These are phyloP conservation scores for Pandemis heparana DNA, from an alignment of 2,888 invertebrate genomes.

Conservation along the genomic window DNA sequence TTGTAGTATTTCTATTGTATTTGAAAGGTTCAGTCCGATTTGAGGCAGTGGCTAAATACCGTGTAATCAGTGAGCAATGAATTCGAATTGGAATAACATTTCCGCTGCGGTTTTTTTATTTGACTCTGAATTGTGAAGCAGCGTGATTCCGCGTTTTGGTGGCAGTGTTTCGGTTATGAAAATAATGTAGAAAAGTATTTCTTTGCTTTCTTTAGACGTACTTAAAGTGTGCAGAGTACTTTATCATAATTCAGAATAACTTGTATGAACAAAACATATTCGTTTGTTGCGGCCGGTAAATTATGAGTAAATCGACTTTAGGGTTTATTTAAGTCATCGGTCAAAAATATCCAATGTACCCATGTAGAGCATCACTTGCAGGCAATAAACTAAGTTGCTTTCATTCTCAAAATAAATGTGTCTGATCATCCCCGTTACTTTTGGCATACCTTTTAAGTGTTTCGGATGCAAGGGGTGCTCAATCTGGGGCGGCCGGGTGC, in stretches of 20 bases:
- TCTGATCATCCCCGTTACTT: neutral
- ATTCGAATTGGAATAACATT: slow-evolving; percentile 56
- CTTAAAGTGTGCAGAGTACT: too few relatives aligned
- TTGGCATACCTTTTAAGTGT: slow-evolving; percentile 7
- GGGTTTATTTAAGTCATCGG: too few relatives aligned
- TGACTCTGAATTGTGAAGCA: slow-evolving; percentile 35
- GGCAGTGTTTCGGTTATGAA: neutral
- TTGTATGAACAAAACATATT: too few relatives aligned
- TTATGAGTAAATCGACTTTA: too few relatives aligned
- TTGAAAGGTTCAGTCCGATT: slow-evolving; percentile 56
- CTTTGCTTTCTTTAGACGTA: neutral
- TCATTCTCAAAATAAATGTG: neutral
- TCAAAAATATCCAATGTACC: too few relatives aligned
- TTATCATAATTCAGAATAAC: too few relatives aligned
- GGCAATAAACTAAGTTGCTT: neutral
- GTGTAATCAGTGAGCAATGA: slow-evolving; percentile 61
- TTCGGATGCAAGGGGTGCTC: slow-evolving; percentile 47
- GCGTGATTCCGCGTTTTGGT: slow-evolving; percentile 14
- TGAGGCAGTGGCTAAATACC: slow-evolving; percentile 57
- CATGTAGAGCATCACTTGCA: neutral
- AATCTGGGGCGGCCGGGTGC: slow-evolving; percentile 77
- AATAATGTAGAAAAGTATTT: neutral
- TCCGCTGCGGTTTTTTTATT: slow-evolving; percentile 51
- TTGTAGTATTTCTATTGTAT: slow-evolving; percentile 60
- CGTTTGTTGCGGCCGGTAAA: too few relatives aligned